Base-by-base conservation (phyloP, 2,888 invertebrate genomes). In the Habrosyne pyritoides region DNA sequence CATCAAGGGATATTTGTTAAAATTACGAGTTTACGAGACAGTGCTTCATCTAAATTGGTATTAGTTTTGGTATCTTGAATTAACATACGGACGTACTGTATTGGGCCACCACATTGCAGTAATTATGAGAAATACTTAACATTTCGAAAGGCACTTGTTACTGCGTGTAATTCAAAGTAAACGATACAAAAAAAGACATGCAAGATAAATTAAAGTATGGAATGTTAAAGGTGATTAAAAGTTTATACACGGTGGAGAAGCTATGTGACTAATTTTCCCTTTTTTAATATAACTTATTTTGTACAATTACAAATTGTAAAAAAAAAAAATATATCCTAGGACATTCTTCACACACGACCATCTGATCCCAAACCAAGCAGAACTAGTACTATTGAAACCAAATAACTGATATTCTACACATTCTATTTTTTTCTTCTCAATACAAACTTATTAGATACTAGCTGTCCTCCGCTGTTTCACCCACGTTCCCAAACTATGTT, bases 21-120 rank as follows among this genome's bases (percentile, higher is more conserved):
- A 18, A 18, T 42, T 7, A 42, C 10, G 18, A 18, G 42, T 0
- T 42, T 42, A n/a, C 42, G 18, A 42, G 14, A 42, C 36, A 5
- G 8, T 42, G 18, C n/a, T 18, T 42, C 2, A 18, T 18, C 18
- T 28, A 59, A 57, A 56, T 28, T 49, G 54, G 57, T 46, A 52
- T 42, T 18, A 18, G n/a, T 66, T 67, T 63, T 57, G 57, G 60
- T 61, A 63, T 61, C 57, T 59, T 56, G 53, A 53, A 67, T 71
- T 72, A 72, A 62, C 68, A 73, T 73, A 64, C 62, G 28, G 62
- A 58, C 52, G 56, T 53, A 64, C 7, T 26, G 48, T 59, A 72
- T 75, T 71, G 74, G 65, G 52, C 53, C 52, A 21, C 52, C 28
- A 60, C 69, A 69, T 69, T 64, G 66, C 69, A 55, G 66, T 67